Percentiles rank a stretch among this genome's conserved stretches.
phyloP scores from a whole-genome alignment of 2,113 vertebrate species.

The Eira barbara region DNA sequence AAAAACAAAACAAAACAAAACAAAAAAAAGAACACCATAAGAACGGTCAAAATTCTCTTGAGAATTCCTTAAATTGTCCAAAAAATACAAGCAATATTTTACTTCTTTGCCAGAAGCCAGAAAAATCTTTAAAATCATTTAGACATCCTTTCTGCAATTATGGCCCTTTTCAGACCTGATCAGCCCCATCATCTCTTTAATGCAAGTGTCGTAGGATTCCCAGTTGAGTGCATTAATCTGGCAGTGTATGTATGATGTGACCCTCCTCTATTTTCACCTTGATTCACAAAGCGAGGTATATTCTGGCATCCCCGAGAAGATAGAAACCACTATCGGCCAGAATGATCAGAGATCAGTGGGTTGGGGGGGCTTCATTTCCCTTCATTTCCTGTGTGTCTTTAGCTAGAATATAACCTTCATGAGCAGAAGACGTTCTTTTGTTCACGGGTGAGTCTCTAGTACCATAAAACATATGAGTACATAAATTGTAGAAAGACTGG shows the following conservation, averaged over 20 bases:
- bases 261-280: neutral
- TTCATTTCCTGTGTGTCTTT: neutral
- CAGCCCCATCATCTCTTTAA: neutral
- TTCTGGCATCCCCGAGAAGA: neutral
- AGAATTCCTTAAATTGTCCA: neutral
- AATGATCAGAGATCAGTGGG: neutral
- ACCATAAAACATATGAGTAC: neutral
- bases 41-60: neutral
- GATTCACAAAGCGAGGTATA: neutral
- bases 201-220: neutral
- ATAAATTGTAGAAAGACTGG: neutral
- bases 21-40: too few species aligned
- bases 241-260: neutral
- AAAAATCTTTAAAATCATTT: neutral
- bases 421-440: neutral
- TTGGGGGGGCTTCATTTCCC: too few species aligned
- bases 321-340: neutral
- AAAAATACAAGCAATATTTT: neutral
- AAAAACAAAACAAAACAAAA: too few species aligned
- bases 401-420: neutral
- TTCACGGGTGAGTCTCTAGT: neutral
- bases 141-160: neutral
- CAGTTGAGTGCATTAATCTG: neutral
- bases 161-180: neutral
- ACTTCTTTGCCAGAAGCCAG: neutral